A percentile compares a stretch with the other conserved stretches of the same genome.
Evolutionary conservation across 2,888 invertebrate species (phyloP).

Genomic region (Harpagoxenus sublaevis): DNA sequence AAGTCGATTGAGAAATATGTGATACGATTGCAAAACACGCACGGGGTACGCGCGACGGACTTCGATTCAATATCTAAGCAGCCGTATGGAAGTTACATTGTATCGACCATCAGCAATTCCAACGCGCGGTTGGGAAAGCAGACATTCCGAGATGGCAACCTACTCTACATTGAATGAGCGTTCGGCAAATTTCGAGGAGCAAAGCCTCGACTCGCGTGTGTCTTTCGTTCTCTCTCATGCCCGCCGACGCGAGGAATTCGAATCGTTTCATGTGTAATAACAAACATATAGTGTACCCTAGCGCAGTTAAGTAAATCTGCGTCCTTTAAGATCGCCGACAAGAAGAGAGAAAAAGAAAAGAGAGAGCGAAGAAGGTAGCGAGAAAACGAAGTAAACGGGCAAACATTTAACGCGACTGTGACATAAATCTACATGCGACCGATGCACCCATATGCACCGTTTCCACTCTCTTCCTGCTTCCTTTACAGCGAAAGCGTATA

Average conservation of each 20-base stretch:
- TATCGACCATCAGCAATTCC: slow-evolving; percentile 42
- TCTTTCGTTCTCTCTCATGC: neutral
- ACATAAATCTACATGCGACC: slow-evolving; percentile 81
- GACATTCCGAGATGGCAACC: slow-evolving; percentile 46
- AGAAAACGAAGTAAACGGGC: slow-evolving; percentile 69
- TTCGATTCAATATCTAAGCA: slow-evolving; percentile 37
- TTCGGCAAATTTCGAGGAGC: slow-evolving; percentile 32
- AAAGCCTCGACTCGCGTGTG: neutral
- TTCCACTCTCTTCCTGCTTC: slow-evolving; percentile 59
- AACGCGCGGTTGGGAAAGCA: slow-evolving; percentile 38
- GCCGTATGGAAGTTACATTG: slow-evolving; percentile 9
- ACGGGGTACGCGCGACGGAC: neutral
- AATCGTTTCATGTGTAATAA: slow-evolving; percentile 4
- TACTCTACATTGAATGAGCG: slow-evolving; percentile 54
- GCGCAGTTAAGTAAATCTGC: slow-evolving; percentile 39
- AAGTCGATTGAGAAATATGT: slow-evolving; percentile 38
- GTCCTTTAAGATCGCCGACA: slow-evolving; percentile 26
- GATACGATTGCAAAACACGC: slow-evolving; percentile 41
- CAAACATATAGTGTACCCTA: slow-evolving; percentile 10
- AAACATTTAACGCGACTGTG: slow-evolving; percentile 79
- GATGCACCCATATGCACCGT: slow-evolving; percentile 67
- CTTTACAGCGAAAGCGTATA: slow-evolving; percentile 27
- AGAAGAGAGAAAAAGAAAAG: slow-evolving; percentile 5
- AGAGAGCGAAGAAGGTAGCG: neutral
- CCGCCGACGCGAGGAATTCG: slow-evolving; percentile 15